Conservation (phyloP, 2,888 invertebrate species). For the Chrysolina oricalcia region DNA sequence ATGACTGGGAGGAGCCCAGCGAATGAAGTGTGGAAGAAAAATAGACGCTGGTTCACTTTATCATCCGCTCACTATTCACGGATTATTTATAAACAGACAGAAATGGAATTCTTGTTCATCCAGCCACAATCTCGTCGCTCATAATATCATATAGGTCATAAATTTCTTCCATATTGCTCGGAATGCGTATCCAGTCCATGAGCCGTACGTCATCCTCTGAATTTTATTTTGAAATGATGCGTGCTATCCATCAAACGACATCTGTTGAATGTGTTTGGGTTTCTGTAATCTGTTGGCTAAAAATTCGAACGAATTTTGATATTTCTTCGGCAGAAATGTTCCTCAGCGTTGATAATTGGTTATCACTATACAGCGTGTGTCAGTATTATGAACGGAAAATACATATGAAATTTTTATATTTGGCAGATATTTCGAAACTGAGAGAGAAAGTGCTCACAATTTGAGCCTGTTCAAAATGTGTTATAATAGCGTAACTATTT, state of each 20-base stretch:
- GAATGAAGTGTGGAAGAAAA: not conserved
- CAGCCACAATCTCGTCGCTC: constrained; percentile 10
- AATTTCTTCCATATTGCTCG: constrained; percentile 9
- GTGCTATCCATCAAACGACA: not conserved
- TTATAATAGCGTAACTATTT: too few relatives aligned
- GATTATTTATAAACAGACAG: not conserved
- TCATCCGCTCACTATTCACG: not conserved
- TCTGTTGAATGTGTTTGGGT: constrained; percentile 10
- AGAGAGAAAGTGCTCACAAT: too few relatives aligned
- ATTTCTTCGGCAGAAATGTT: too few relatives aligned
- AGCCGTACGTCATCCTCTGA: constrained; percentile 3
- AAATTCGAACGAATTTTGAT: not conserved
- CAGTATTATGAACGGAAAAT: too few relatives aligned
- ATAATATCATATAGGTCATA: not conserved
- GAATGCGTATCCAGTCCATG: not conserved
- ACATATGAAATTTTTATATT: too few relatives aligned
- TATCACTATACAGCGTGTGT: too few relatives aligned
- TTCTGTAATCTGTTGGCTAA: not conserved
- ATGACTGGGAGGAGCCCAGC: too few relatives aligned
- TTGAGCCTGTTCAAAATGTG: not conserved
- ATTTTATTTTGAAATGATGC: constrained; percentile 10
- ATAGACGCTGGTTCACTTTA: not conserved
- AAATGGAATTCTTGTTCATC: constrained; percentile 1
- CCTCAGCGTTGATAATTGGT: too few relatives aligned
- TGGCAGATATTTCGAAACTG: too few relatives aligned